Percentiles rank a stretch among this genome's conserved stretches.
Conservation (phyloP, 2,888 invertebrate genomes). For the Mimumesa dahlbomi region DNA sequence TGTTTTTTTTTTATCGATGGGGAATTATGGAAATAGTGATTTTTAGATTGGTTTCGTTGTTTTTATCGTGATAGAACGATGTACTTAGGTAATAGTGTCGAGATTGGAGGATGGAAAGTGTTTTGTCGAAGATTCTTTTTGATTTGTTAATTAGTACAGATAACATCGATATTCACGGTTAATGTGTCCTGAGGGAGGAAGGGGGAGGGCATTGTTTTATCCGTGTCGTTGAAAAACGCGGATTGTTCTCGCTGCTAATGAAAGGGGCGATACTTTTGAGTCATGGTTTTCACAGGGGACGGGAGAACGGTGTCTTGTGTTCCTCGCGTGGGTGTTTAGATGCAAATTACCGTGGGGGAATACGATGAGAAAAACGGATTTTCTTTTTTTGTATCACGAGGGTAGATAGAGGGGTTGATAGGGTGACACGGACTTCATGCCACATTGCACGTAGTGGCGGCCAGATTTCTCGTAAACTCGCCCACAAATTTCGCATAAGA, state of each 20-base stretch:
- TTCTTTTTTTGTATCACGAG: constrained; percentile 12
- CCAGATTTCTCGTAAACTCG: constrained; percentile 43
- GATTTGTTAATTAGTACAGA: too few relatives aligned
- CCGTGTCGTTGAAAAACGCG: too few relatives aligned
- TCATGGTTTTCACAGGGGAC: constrained; percentile 9
- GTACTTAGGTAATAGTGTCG: too few relatives aligned
- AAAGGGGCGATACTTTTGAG: constrained; percentile 14
- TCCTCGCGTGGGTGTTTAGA: constrained; percentile 19
- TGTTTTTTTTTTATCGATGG: too few relatives aligned
- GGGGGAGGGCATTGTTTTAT: too few relatives aligned
- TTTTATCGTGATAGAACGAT: too few relatives aligned
- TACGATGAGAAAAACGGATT: constrained; percentile 11
- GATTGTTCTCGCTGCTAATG: constrained; percentile 6
- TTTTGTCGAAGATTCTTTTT: too few relatives aligned
- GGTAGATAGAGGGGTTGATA: constrained; percentile 54
- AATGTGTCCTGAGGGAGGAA: too few relatives aligned
- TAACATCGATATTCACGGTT: too few relatives aligned
- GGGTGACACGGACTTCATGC: constrained; percentile 20
- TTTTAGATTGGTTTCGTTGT: too few relatives aligned
- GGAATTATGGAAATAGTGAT: too few relatives aligned
- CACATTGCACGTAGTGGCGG: constrained; percentile 28
- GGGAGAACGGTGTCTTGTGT: constrained; percentile 3
- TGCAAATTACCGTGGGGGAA: constrained; percentile 34
- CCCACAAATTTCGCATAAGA: constrained; percentile 30
- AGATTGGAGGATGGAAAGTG: too few relatives aligned